Percentiles rank a stretch among this genome's conserved stretches.
Evolutionary conservation across 1,140 invertebrate genomes (phyloP).

Genomic region (Delia radicum): DNA sequence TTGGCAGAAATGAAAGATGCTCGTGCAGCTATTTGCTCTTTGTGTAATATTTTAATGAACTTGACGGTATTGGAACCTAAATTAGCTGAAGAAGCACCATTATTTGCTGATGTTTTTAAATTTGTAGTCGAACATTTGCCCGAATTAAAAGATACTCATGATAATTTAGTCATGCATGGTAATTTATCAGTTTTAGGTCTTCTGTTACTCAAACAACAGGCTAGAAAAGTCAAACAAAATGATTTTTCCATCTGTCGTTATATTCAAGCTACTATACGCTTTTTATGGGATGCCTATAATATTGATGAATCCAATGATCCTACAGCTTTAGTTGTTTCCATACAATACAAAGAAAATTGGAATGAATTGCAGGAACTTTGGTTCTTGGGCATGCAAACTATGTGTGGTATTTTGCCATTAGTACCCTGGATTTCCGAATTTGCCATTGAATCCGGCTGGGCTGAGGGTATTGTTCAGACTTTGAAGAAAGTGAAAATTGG

Average conservation of each 20-base stretch:
- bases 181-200: conserved; percentile 82
- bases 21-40: conserved; percentile 77
- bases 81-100: conserved; percentile 71
- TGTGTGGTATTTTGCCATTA: conserved; percentile 74
- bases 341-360: conserved; percentile 85
- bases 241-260: conserved; percentile 86
- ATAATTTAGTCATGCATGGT: conserved; percentile 81
- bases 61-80: conserved; percentile 83
- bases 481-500: conserved; percentile 79
- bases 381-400: conserved; percentile 92
- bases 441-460: conserved; percentile 88
- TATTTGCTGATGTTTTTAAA: conserved; percentile 78
- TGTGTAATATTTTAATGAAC: conserved; percentile 92
- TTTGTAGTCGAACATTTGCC: conserved; percentile 87
- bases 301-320: conserved; percentile 84
- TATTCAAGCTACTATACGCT: conserved; percentile 82
- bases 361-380: conserved; percentile 86
- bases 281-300: conserved; percentile 89
- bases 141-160: conserved; percentile 76
- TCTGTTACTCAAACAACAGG: conserved; percentile 79
- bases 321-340: conserved; percentile 76
- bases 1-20: conserved; percentile 81
- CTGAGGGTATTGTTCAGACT: conserved; percentile 79
- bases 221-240: conserved; percentile 78
- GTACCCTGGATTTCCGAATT: conserved; percentile 90